Evolutionary conservation across 2,888 invertebrate genomes (phyloP).

Genomic region (Ophion ellenae): DNA sequence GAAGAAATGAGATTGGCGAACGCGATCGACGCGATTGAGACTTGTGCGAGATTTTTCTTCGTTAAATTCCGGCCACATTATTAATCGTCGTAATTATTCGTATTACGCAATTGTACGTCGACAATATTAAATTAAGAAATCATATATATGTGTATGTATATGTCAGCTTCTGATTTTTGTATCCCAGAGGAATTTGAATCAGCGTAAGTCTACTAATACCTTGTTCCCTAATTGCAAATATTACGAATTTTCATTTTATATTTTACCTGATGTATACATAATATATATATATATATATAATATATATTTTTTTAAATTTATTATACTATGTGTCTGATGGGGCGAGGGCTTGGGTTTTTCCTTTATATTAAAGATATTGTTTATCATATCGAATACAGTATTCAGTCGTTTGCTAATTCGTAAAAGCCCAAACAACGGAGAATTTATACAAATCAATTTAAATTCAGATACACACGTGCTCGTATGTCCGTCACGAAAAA

Average conservation of each 20-base stretch:
- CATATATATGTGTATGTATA: constrained; percentile 5
- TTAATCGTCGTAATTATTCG: constrained; percentile 29
- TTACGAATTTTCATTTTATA: constrained; percentile 70
- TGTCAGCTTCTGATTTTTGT: neutral
- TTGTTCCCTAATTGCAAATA: constrained; percentile 76
- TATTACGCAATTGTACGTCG: constrained; percentile 36
- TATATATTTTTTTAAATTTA: constrained; percentile 52
- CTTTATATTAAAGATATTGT: constrained; percentile 69
- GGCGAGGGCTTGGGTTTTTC: constrained; percentile 22
- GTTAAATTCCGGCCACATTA: constrained; percentile 12
- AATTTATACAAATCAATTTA: constrained; percentile 34
- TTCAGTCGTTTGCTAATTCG: constrained; percentile 76
- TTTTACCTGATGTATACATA: constrained; percentile 60
- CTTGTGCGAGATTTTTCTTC: constrained; percentile 58
- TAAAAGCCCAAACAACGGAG: constrained; percentile 70
- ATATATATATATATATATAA: constrained; percentile 45
- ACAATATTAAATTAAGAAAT: constrained; percentile 46
- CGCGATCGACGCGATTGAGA: constrained; percentile 31
- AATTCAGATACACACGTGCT: neutral
- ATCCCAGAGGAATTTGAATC: constrained; percentile 51
- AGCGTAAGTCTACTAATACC: constrained; percentile 69
- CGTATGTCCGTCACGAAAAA: neutral
- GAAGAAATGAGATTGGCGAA: constrained; percentile 13
- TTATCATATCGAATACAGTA: constrained; percentile 73
- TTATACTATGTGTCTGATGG: constrained; percentile 54